Evolutionary conservation across 2,888 invertebrate species (phyloP).

Genomic region (Drosophila cognata): DNA sequence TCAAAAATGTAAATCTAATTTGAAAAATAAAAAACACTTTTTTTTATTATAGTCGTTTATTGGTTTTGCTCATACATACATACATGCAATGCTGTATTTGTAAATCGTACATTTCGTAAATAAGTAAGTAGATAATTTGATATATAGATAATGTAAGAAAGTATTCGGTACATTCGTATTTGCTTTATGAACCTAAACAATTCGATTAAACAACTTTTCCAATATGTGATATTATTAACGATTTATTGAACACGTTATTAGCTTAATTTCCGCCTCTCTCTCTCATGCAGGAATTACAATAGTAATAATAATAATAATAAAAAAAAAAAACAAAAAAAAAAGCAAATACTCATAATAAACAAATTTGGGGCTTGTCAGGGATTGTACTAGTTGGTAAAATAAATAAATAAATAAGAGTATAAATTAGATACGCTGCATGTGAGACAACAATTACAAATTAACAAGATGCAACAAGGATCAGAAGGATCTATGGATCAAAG

Average conservation of each 20-base stretch:
- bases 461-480: conserved; percentile 17
- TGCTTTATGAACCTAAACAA: conserved; percentile 25
- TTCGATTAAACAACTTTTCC: conserved; percentile 18
- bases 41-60: conserved; percentile 50
- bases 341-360: conserved; percentile 48
- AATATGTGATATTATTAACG: conserved; percentile 43
- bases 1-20: background rate
- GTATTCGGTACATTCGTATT: conserved; percentile 30
- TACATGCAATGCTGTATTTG: conserved; percentile 47
- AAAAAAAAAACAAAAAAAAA: conserved; percentile 42
- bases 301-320: conserved; percentile 49
- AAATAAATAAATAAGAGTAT: conserved; percentile 41
- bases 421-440: conserved; percentile 37
- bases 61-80: conserved; percentile 51
- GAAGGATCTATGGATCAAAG: conserved; percentile 17
- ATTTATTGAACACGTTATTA: conserved; percentile 60
- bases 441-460: conserved; percentile 35
- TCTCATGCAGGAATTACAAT: conserved; percentile 52
- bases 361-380: conserved; percentile 9
- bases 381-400: conserved; percentile 53
- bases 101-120: conserved; percentile 42
- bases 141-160: conserved; percentile 35
- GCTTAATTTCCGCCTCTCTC: conserved; percentile 41
- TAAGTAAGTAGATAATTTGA: conserved; percentile 43
- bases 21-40: background rate